These are phyloP conservation scores for Drosophila watanabei DNA, from an alignment of 1,140 invertebrate species.

Conservation along the genomic window DNA sequence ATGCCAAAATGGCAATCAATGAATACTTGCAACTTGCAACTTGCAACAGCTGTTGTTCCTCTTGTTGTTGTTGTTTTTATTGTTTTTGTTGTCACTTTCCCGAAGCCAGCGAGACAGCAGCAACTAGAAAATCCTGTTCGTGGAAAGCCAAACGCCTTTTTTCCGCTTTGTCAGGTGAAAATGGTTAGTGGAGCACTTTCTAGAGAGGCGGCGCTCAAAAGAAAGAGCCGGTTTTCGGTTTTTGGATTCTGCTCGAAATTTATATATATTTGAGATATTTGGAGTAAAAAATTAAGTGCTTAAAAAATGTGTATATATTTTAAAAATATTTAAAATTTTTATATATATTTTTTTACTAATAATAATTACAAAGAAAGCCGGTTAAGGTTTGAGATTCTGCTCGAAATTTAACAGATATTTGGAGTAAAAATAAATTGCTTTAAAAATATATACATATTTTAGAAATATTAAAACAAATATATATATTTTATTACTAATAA, in stretches of 20 bases:
- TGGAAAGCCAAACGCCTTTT: conserved; percentile 30
- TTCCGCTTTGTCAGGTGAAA: conserved; percentile 43
- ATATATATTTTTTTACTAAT: no score
- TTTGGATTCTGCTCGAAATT: neutral
- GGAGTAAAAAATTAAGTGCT: no score
- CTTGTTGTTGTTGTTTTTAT: neutral
- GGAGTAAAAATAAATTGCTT: no score
- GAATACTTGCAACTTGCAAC: conserved; percentile 39
- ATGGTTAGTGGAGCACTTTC: conserved; percentile 53
- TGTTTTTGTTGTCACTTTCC: conserved; percentile 32
- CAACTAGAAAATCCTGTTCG: conserved; percentile 76
- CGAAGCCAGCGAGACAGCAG: neutral
- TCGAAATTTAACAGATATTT: no score
- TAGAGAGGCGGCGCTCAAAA: conserved; percentile 1
- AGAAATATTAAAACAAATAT: no score
- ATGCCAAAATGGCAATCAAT: conserved; percentile 76
- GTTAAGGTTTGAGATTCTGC: no score
- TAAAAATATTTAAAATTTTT: no score
- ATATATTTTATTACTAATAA: no score
- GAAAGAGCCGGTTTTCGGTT: conserved; percentile 18
- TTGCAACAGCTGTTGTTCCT: conserved; percentile 64
- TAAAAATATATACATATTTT: no score
- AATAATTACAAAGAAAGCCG: no score
- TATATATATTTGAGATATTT: neutral
- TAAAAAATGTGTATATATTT: neutral